Evolutionary conservation across 2,797 vertebrate genomes (phyloP).

Genomic region (Lepus oiostolus): DNA sequence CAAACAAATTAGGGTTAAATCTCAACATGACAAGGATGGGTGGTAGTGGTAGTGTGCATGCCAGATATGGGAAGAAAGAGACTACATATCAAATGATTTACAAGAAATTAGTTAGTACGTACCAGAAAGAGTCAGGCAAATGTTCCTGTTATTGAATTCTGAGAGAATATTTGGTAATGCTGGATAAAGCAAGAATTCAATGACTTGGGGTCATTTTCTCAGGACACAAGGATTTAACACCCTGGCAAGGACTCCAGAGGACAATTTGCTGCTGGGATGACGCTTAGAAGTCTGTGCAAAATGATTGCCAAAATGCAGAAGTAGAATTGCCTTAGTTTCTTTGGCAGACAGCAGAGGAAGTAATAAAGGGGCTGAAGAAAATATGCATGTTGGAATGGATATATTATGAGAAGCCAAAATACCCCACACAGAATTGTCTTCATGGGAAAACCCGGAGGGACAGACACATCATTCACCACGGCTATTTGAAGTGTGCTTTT

Average conservation of each 20-base stretch:
- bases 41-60: no score
- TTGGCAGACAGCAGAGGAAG: background rate
- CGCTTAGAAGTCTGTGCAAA: background rate
- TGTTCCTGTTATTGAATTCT: background rate
- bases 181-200: background rate
- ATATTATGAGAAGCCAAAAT: background rate
- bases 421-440: background rate
- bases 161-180: background rate
- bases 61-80: background rate
- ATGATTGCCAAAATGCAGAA: background rate
- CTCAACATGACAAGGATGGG: background rate
- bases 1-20: background rate
- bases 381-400: background rate
- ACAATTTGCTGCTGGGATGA: background rate
- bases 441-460: background rate
- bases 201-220: background rate
- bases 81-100: background rate
- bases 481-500: background rate
- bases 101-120: background rate
- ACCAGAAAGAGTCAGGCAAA: background rate
- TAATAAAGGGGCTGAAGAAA: background rate
- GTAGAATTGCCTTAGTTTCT: background rate
- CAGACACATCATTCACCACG: background rate
- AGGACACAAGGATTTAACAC: constrained; percentile 6
- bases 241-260: background rate